Evolutionary conservation across 1,140 invertebrate species (phyloP), one percentile per base, ranked within the genome.

Genomic region (Drosophila bipectinata): DNA sequence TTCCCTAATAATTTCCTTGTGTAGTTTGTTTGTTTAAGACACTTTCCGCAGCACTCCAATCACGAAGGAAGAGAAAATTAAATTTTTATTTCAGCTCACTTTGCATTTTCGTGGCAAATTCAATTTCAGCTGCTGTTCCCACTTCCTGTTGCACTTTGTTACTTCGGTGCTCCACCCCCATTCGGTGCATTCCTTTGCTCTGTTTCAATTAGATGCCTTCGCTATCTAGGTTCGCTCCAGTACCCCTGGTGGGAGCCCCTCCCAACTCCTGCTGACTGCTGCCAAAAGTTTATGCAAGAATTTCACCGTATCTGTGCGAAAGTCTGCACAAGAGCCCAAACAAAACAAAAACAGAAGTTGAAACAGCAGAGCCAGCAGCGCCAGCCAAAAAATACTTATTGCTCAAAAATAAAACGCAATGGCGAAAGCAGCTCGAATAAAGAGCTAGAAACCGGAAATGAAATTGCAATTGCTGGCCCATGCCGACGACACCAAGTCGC

Each of bases 401-500:
- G 74, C 82, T 32, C 44, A 63, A 61, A 60, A 85, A 85, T 78
- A 72, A 72, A 69, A 82, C 58, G 68, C 21, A 74, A 72, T 44
- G 67, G 62, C 56, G 62, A 62, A 53, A 30, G 69, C 55, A 61
- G 60, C 45, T 45, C 44, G 67, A 77, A 75, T 72, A 78, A 77
- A 81, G 87, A 67, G 78, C 45, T 55, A 78, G 64, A 53, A 58
- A 87, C 57, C 82, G 82, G 82, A 85, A 85, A 85, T 85, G 82
- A 85, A 85, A 85, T 88, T 85, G 83, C 82, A 85, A 87, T 85
- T 87, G 83, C 66, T 78, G 68, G 57, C 57, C 81, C 74, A 78
- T 73, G 77, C 83, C 82, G 83, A 88, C 82, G 82, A 88, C 82
- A 71, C 62, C 67, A 67, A 87, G 82, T 87, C 83, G 82, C 82